Percentiles rank a stretch among this genome's conserved stretches.
Evolutionary conservation across 92 coral and sea anemone species (phyloP).

Genomic region (Epizoanthus ramosus): DNA sequence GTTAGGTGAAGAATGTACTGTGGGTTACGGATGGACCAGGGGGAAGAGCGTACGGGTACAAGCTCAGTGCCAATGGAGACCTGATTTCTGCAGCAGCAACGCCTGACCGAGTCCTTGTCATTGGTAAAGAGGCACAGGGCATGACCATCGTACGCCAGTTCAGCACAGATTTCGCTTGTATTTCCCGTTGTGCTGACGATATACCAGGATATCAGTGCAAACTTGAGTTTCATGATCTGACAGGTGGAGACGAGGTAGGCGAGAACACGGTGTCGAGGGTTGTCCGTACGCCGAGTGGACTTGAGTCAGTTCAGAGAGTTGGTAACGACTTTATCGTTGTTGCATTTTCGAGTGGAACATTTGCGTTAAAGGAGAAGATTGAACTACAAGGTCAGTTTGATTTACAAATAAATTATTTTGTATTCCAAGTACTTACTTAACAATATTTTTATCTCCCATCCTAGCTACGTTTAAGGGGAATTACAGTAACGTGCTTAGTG

Average conservation of each 20-base stretch:
- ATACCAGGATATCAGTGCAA: constrained; percentile 91
- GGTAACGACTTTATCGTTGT: constrained; percentile 59
- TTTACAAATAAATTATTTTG: too few species aligned
- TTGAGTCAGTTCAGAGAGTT: constrained; percentile 83
- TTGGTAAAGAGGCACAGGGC: constrained; percentile 86
- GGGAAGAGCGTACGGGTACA: constrained; percentile 82
- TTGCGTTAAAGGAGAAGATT: constrained; percentile 80
- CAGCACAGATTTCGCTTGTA: constrained; percentile 74
- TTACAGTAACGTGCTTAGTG: too few species aligned
- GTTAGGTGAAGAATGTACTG: constrained; percentile 47
- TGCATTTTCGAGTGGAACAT: constrained; percentile 92
- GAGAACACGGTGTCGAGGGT: constrained; percentile 86
- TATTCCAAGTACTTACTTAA: too few species aligned
- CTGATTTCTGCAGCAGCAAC: constrained; percentile 53
- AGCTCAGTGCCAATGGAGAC: constrained; percentile 74
- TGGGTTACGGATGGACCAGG: constrained; percentile 88
- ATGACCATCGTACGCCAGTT: constrained; percentile 92
- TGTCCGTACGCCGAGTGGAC: constrained; percentile 95
- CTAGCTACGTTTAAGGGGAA: too few species aligned
- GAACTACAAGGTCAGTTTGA: constrained; percentile 46
- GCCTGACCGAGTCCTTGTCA: constrained; percentile 75
- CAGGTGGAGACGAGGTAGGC: constrained; percentile 65
- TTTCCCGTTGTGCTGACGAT: constrained; percentile 81
- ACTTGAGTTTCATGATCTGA: constrained; percentile 86
- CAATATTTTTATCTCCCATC: too few species aligned